A percentile compares a stretch with the other conserved stretches of the same genome.
Conservation (phyloP, 1,140 invertebrate genomes). For the Panulirus ornatus region DNA sequence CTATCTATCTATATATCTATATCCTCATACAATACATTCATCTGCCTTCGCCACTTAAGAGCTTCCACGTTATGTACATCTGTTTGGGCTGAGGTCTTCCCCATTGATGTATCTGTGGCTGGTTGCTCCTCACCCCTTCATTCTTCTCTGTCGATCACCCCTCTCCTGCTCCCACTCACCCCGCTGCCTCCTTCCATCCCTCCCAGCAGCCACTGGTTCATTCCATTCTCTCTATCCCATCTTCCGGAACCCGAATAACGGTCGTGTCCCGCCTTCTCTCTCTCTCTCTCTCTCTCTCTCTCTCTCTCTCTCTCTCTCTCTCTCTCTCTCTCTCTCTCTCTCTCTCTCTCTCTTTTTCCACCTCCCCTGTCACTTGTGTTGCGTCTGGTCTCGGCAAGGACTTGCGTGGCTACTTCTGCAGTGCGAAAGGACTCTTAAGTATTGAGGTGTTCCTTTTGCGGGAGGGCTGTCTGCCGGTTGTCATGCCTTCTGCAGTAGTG, state of each 20-base stretch:
- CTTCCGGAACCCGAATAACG: background rate
- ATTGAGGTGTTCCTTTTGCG: too few relatives aligned
- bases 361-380: background rate
- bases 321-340: background rate
- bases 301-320: background rate
- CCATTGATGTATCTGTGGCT: too few relatives aligned
- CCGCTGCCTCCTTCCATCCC: background rate
- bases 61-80: too few relatives aligned
- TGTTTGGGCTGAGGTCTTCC: too few relatives aligned
- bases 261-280: background rate
- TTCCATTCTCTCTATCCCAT: background rate
- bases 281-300: constrained; percentile 4
- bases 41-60: too few relatives aligned
- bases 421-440: too few relatives aligned
- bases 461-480: too few relatives aligned
- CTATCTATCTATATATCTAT: too few relatives aligned
- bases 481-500: too few relatives aligned
- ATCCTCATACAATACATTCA: too few relatives aligned
- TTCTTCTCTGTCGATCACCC: background rate
- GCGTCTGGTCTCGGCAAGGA: too few relatives aligned
- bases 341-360: background rate
- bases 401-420: too few relatives aligned
- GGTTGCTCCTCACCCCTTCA: background rate
- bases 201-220: background rate
- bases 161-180: background rate